Base-by-base conservation (phyloP, 2,888 invertebrate genomes). In the Ypsolopha scabrella region DNA sequence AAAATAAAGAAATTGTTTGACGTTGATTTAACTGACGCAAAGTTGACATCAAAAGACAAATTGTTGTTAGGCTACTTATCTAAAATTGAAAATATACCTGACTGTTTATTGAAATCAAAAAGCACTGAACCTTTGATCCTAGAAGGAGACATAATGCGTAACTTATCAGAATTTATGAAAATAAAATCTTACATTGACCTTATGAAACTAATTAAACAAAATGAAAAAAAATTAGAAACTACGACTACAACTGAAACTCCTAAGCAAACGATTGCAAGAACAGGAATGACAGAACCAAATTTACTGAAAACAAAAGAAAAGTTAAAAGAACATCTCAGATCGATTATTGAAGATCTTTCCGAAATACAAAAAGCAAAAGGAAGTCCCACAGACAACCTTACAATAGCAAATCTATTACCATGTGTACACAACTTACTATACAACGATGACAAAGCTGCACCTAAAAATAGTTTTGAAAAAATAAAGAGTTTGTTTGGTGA, bases 101-200 rank as follows among this genome's bases (percentile, higher is more conserved):
- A 66, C 35, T 80, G 79, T 52, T 53, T 75, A 43, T 57, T 75
- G 6, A 55, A 51, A 0, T 55, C 63, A 11, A 54, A 60, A 7
- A 51, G 38, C 39, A 55, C 14, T 11, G 51, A 11, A 60, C 57
- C 35, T 36, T 56, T 8, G 39, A 59, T n/a, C 57, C 67, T n/a
- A 65, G 70, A 77, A 67, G 74, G 80, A 1, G 70, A 75, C 53
- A 74, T 80, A 56, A 60, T 82, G 49, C 61, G 77, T 2, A 80
- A 78, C 57, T 60, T 86, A 39, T 75, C 78, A 0, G 78, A 86
- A 51, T 77, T 82, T 56, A 74, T 80, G 6, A 82, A 78, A 62
- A 70, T 80, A 2, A 80, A 79, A 57, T 77, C 82, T 0, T 68
- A 75, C 38, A 57, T 68, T n/a, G 82, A 81, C 57, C 66, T 85